These are phyloP conservation scores for Astreopora myriophthalma DNA, from an alignment of 64 coral and sea anemone species.

Conservation along the genomic window DNA sequence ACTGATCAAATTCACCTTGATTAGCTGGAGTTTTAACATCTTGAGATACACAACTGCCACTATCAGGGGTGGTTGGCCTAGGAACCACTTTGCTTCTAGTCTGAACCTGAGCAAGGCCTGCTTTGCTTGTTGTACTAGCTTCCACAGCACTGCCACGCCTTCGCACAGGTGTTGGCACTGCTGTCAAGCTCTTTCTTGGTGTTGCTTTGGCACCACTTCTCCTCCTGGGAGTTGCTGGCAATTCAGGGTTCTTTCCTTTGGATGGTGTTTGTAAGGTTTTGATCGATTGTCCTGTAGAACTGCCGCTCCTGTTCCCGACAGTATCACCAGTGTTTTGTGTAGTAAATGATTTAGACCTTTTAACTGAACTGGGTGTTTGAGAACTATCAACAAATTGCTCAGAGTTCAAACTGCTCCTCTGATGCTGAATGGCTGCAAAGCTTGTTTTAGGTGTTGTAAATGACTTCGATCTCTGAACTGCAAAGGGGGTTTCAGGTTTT, in stretches of 20 bases:
- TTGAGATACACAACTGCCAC: background rate
- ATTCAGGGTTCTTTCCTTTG: background rate
- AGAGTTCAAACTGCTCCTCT: background rate
- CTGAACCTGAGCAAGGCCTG: background rate
- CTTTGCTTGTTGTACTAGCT: background rate
- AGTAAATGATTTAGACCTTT: conserved; percentile 24
- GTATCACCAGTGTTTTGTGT: background rate
- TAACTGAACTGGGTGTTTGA: background rate
- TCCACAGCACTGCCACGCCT: background rate
- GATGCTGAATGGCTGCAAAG: background rate
- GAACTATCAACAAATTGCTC: background rate
- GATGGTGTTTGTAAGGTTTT: background rate
- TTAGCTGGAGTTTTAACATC: background rate
- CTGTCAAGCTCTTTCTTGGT: background rate
- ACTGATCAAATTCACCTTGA: background rate
- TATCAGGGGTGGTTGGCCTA: background rate
- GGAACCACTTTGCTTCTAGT: background rate
- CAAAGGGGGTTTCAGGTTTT: background rate
- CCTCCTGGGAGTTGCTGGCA: background rate
- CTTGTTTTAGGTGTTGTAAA: conserved; percentile 19
- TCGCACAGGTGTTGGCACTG: background rate
- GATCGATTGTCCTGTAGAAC: background rate
- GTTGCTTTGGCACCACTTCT: conserved; percentile 1
- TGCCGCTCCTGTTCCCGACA: background rate
- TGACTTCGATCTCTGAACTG: conserved; percentile 14